Evolutionary conservation across 2,888 invertebrate genomes (phyloP).

Genomic region (Eristalis tenax): DNA sequence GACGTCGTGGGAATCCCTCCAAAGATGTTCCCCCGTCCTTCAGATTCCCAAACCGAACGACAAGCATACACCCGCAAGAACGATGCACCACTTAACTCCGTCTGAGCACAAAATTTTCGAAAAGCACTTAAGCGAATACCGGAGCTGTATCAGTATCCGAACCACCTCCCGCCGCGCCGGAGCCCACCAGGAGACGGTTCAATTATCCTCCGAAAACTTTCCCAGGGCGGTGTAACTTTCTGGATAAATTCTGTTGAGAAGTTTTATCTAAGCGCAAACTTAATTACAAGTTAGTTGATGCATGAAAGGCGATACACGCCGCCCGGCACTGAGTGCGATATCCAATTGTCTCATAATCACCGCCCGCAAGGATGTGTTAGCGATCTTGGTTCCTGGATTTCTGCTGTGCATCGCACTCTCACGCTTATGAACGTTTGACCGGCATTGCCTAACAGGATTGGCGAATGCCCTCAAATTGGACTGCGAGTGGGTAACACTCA

Average conservation of each 20-base stretch:
- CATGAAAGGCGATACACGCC: constrained; percentile 53
- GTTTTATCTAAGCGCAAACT: constrained; percentile 61
- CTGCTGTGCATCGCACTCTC: neutral
- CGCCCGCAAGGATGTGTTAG: neutral
- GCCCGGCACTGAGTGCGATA: constrained; percentile 17
- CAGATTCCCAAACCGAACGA: neutral
- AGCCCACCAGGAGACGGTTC: constrained; percentile 26
- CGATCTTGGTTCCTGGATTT: neutral
- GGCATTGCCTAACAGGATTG: no score
- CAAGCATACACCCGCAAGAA: neutral
- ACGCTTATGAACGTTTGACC: no score
- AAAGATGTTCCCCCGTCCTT: neutral
- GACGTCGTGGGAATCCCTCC: neutral
- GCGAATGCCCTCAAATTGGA: neutral
- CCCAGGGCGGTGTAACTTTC: constrained; percentile 47
- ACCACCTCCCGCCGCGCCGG: neutral
- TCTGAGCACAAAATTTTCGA: neutral
- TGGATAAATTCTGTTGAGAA: constrained; percentile 50
- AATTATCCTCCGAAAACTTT: constrained; percentile 61
- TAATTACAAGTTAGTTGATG: constrained; percentile 59
- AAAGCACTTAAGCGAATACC: neutral
- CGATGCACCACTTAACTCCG: neutral
- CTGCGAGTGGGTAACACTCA: neutral
- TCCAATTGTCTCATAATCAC: constrained; percentile 11
- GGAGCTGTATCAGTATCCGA: neutral